Evolutionary conservation across 2,113 vertebrate genomes (phyloP), one percentile per base, ranked within the genome.

Genomic region (Piaya cayana): DNA sequence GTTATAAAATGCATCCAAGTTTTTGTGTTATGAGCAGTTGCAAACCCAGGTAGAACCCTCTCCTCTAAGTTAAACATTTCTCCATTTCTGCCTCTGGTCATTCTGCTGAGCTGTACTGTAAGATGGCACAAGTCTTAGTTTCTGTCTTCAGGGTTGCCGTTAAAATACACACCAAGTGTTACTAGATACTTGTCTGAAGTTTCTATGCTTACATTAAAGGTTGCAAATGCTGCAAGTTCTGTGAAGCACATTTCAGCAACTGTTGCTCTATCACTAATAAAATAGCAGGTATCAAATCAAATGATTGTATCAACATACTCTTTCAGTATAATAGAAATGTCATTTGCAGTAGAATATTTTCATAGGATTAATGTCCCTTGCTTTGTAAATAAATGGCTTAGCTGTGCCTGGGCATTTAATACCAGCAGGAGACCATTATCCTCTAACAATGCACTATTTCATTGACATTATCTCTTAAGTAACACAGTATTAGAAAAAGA

Each of bases 351-450:
- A 36, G 63, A 95, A 78, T 85, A 56, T 88, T 86, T 22, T 88
- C 32, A 56, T n/a, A 74, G 37, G 49, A 88, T 92, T 91, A 71
- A 94, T 30, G 37, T 59, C 71, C 47, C 29, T 87, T 88, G 68
- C 87, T 95, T 88, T 83, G 71, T 71, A 91, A 83, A 86, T 86
- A 94, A 85, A 86, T 71, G 56, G 19, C 19, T 81, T 86, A 74
- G n/a, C 76, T 70, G 63, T 90, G 82, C 63, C 20, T 93, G 68
- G 64, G 79, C 79, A 83, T 94, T 96, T 95, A 56, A 86, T 62
- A 96, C 75, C 95, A 93, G 82, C 75, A 88, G 92, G 87, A 86
- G 90, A 62, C 87, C 53, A 65, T 89, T 95, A 87, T 92, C 32
- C 52, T 80, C 55, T 88, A 90, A 94, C 75, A 94, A 78, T 90